Base-by-base conservation (phyloP, 1,140 invertebrate genomes). In the Leptoteleia sp. region DNA sequence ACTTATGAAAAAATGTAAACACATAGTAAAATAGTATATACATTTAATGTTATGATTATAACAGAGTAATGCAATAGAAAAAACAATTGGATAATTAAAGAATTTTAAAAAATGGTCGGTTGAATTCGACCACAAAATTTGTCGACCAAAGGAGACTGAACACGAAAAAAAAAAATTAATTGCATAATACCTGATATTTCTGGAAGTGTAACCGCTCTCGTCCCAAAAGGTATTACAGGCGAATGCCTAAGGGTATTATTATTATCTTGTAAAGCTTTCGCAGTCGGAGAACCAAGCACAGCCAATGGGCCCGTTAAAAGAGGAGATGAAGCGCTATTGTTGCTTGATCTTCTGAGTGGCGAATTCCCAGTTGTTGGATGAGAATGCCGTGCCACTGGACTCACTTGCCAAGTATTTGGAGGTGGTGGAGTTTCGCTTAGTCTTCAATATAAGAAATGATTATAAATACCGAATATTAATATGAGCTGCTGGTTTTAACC, bases 401-500 rank as follows among this genome's bases (percentile, higher is more conserved):
- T 95, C 19, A 95, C 93, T 79, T 95, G 94, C 95, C 95, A 96
- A 59, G 93, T 92, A 71, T 92, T 94, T 19, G 94, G 94, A 0
- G 93, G 92, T 35, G 95, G 96, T 55, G 95, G 94, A 55, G 93
- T 94, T 82, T 94, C 93, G 42, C 93, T 89, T 19, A 87, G 42
- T 38, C 72, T 73, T 6, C 29, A 27, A 47, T 15, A 22, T 22
- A 22, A 3, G 5, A 22, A 35, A 27, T 37, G n/a, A n/a, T n/a
- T n/a, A n/a, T n/a, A n/a, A n/a, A n/a, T n/a, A n/a, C n/a, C n/a
- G n/a, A n/a, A n/a, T n/a, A n/a, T n/a, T n/a, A n/a, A n/a, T n/a
- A n/a, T n/a, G n/a, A n/a, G n/a, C n/a, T n/a, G n/a, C n/a, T n/a
- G n/a, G n/a, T n/a, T n/a, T n/a, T n/a, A n/a, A n/a, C n/a, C n/a